Percentiles rank a stretch among this genome's conserved stretches.
Evolutionary conservation across 2,113 vertebrate species (phyloP).

Genomic region (Psittacara wagleri): DNA sequence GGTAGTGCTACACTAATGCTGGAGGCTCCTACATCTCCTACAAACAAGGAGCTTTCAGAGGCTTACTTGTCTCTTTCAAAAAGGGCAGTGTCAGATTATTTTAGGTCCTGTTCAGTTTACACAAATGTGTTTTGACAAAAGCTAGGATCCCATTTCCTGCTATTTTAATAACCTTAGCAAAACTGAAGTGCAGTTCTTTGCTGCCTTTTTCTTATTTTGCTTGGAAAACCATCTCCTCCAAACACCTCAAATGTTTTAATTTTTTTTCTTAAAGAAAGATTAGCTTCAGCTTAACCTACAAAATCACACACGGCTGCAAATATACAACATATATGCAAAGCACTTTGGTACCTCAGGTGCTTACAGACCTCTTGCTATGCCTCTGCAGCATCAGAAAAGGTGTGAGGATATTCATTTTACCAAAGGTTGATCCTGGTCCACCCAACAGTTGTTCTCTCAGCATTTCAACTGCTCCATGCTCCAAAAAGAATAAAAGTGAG

Average conservation of each 20-base stretch:
- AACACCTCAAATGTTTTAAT: neutral
- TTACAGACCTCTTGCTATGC: neutral
- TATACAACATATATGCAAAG: neutral
- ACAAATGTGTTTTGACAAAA: neutral
- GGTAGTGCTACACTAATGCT: neutral
- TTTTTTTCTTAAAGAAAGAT: neutral
- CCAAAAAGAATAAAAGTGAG: neutral
- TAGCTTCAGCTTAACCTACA: neutral
- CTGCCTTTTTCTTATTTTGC: neutral
- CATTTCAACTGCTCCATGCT: neutral
- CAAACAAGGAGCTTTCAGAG: neutral
- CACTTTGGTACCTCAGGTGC: neutral
- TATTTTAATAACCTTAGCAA: slow-evolving; percentile 29
- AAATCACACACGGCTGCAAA: neutral
- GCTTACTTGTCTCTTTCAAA: neutral
- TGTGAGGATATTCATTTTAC: neutral
- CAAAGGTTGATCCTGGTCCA: neutral
- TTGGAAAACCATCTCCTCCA: neutral
- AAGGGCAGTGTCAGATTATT: neutral
- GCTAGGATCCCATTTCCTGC: neutral
- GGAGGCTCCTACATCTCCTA: neutral
- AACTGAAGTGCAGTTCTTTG: neutral
- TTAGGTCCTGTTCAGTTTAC: neutral
- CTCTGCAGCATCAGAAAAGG: neutral
- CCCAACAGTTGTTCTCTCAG: neutral